phyloP scores from a whole-genome alignment of 2,113 vertebrate genomes.

The Mastomys natalensis region DNA sequence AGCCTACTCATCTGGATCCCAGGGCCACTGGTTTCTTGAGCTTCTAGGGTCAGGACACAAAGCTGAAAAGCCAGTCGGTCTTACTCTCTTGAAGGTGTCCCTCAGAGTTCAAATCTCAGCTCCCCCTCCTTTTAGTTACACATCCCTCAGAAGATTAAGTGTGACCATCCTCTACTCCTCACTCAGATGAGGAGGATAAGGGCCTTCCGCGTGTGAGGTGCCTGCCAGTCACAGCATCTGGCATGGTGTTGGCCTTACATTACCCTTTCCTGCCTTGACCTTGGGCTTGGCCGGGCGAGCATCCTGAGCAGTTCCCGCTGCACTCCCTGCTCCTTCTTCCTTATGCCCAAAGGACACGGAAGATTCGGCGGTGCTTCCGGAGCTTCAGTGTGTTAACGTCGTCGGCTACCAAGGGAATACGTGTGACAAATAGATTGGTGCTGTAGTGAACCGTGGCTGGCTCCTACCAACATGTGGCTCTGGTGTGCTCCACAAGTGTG shows the following conservation, averaged over 20 bases:
- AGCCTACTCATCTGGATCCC: slow-evolving; percentile 11
- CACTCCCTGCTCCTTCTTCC: rapidly evolving
- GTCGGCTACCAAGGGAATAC: neutral
- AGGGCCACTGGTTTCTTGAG: neutral
- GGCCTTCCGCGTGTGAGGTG: neutral
- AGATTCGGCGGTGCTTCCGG: neutral
- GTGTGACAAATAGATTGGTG: neutral
- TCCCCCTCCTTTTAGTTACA: neutral
- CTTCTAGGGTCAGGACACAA: neutral
- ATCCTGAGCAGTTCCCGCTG: neutral
- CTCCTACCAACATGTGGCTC: neutral
- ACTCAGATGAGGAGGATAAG: neutral
- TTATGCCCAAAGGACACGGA: neutral
- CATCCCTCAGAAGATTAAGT: neutral
- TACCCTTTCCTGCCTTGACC: neutral
- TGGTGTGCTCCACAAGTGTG: neutral
- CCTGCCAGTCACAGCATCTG: neutral
- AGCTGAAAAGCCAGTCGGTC: neutral
- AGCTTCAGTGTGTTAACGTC: neutral
- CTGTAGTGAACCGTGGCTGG: neutral
- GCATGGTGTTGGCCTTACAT: neutral
- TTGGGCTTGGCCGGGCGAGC: neutral
- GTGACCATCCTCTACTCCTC: neutral
- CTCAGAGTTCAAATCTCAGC: neutral
- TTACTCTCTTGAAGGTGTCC: neutral